A percentile compares a stretch with the other conserved stretches of the same genome.
phyloP scores from a whole-genome alignment of 2,797 vertebrate genomes.

The Buceros bicornis region DNA sequence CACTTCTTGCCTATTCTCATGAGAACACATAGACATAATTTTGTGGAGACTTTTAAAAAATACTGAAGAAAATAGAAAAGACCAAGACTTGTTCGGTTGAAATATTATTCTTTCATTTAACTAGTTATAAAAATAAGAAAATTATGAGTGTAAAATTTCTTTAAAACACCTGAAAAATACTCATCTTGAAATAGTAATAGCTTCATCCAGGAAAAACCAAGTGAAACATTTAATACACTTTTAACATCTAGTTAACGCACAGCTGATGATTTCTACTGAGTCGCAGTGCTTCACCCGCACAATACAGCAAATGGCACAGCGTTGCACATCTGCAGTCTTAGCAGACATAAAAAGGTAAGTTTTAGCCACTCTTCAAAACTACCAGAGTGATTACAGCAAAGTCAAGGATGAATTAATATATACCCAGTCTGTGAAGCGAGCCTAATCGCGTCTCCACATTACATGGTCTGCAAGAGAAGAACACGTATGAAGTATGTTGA shows the following conservation, averaged over 20 bases:
- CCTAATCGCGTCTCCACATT: neutral
- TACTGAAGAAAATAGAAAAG: neutral
- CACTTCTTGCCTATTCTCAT: neutral
- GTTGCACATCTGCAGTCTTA: neutral
- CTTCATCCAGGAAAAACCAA: neutral
- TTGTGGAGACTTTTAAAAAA: neutral
- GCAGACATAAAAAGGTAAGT: neutral
- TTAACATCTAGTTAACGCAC: neutral
- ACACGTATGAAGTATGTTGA: accelerated
- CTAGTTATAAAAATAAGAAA: accelerated
- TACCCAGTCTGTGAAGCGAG: neutral
- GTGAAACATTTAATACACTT: neutral
- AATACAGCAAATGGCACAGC: neutral
- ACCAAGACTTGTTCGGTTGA: neutral
- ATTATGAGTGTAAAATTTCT: accelerated
- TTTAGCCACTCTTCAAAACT: neutral
- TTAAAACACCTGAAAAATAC: neutral
- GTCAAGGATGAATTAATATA: neutral
- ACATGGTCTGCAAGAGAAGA: neutral
- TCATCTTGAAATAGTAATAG: neutral
- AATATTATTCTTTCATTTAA: neutral
- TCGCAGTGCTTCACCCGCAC: neutral
- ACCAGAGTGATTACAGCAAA: neutral
- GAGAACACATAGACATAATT: neutral
- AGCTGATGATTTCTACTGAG: neutral